Evolutionary conservation across 2,888 invertebrate species (phyloP), one percentile per base, ranked within the genome.

Genomic region (Coleophora flavipennella): DNA sequence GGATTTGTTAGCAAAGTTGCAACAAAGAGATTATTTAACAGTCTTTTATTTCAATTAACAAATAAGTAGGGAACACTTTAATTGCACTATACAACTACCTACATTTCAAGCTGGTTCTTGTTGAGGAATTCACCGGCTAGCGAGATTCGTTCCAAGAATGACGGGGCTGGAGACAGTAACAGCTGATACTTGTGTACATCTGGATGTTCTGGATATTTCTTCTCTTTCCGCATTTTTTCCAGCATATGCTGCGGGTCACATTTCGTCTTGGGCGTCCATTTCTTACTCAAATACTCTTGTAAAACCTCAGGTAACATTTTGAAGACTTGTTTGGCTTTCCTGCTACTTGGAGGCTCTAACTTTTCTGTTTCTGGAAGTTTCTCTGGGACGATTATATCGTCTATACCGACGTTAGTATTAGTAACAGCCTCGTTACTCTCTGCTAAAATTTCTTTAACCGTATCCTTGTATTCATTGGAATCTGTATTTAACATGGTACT

Each of bases 131-230:
- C 94, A 0, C 95, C 94, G 44, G 91, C 88, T 48, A 94, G 83
- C 11, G 92, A 91, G 66, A 94, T 86, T 58, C 92, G 87, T 67
- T 92, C 91, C 44, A 92, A 71, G 69, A 93, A 95, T 11, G 93
- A 91, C 41, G 93, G 94, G 1, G 93, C 92, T 37, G 90, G 90
- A 55, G 96, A 96, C 35, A 91, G 88, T 40, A 96, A 77, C 10
- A 92, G 62, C 44, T 91, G 88, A 67, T 90, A 93, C 59, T 89
- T 88, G 32, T 81, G 66, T 10, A 78, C 76, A 64, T 89, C 88
- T 0, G 89, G 87, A 45, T 84, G 74, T 59, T 90, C 89, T 7
- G 86, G 85, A 40, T 89, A 88, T 26, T 45, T 59, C 39, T 88
- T 87, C 49, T 90, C 89, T 42, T 85, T 87, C 2, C 91, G 85